These are phyloP conservation scores for Salarias fasciatus DNA, from an alignment of 2,797 vertebrate species.

Conservation along the genomic window DNA sequence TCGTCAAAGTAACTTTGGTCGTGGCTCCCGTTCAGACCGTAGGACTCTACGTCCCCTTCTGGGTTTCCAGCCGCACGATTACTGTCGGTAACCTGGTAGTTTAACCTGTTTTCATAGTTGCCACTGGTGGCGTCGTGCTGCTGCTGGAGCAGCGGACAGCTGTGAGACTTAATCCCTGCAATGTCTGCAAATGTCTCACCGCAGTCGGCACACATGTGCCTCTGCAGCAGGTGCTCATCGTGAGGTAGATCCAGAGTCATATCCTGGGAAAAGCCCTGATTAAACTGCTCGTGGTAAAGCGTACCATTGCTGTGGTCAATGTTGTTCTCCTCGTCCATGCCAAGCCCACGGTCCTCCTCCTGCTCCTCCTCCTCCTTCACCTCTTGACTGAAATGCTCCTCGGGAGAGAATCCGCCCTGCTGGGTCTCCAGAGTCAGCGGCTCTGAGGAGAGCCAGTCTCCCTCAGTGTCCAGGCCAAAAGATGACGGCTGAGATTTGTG, in stretches of 20 bases:
- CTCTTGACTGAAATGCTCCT: conserved; percentile 31
- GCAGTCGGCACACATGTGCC: conserved; percentile 87
- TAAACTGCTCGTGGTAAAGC: conserved; percentile 69
- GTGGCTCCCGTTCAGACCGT: conserved; percentile 56
- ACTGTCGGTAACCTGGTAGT: conserved; percentile 64
- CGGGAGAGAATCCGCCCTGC: conserved; percentile 67
- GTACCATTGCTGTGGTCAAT: conserved; percentile 43
- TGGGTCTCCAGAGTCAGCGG: conserved; percentile 78
- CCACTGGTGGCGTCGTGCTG: conserved; percentile 57
- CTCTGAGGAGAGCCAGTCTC: conserved; percentile 83
- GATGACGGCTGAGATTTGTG: conserved; percentile 83
- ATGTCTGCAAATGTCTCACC: conserved; percentile 83
- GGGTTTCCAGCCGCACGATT: conserved; percentile 53
- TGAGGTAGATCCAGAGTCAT: conserved; percentile 77
- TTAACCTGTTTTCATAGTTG: conserved; percentile 52
- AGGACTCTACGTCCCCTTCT: conserved; percentile 55
- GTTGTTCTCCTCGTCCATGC: conserved; percentile 64
- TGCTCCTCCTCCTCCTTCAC: conserved; percentile 46
- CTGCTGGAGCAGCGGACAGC: conserved; percentile 77
- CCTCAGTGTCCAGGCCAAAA: conserved; percentile 65
- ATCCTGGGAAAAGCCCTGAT: conserved; percentile 71
- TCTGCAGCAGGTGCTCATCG: conserved; percentile 74
- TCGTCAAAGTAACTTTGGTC: conserved; percentile 69
- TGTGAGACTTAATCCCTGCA: conserved; percentile 82
- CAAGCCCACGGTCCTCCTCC: conserved; percentile 43